Evolutionary conservation across 2,113 vertebrate species (phyloP).

Genomic region (Paraplagusia blochii): DNA sequence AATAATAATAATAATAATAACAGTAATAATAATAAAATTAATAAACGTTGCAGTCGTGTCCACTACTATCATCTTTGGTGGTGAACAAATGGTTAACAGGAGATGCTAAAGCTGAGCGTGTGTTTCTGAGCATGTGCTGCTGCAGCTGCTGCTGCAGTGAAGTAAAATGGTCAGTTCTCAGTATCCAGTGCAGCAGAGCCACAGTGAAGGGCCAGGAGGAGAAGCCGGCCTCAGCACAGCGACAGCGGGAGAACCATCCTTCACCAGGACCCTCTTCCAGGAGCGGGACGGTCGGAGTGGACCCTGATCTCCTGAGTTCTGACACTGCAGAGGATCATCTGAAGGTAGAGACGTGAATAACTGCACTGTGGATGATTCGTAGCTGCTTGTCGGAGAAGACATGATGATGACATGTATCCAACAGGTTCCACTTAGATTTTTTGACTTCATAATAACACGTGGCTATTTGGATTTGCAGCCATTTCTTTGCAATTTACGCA

Average conservation of each 20-base stretch:
- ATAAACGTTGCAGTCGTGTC: too few species aligned
- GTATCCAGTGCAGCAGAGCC: not conserved
- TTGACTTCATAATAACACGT: too few species aligned
- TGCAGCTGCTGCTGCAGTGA: slow-evolving; percentile 69
- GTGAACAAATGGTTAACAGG: slow-evolving; percentile 61
- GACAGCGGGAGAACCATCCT: slow-evolving; percentile 21
- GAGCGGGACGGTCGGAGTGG: slow-evolving; percentile 20
- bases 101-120: slow-evolving; percentile 31
- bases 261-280: slow-evolving; percentile 12
- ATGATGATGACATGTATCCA: slow-evolving; percentile 4
- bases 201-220: not conserved
- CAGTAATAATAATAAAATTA: too few species aligned
- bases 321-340: slow-evolving; percentile 25
- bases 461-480: not conserved
- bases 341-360: slow-evolving; percentile 38
- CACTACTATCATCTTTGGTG: not conserved
- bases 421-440: slow-evolving; percentile 2
- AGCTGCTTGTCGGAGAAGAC: slow-evolving; percentile 4
- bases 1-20: too few species aligned
- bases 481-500: not conserved
- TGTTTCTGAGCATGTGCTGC: slow-evolving; percentile 68
- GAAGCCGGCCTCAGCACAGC: slow-evolving; percentile 19
- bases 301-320: slow-evolving; percentile 15
- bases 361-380: slow-evolving; percentile 34
- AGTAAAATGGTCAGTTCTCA: slow-evolving; percentile 73